These are phyloP conservation scores for Nematolebias whitei DNA, from an alignment of 2,113 vertebrate species.

Conservation along the genomic window DNA sequence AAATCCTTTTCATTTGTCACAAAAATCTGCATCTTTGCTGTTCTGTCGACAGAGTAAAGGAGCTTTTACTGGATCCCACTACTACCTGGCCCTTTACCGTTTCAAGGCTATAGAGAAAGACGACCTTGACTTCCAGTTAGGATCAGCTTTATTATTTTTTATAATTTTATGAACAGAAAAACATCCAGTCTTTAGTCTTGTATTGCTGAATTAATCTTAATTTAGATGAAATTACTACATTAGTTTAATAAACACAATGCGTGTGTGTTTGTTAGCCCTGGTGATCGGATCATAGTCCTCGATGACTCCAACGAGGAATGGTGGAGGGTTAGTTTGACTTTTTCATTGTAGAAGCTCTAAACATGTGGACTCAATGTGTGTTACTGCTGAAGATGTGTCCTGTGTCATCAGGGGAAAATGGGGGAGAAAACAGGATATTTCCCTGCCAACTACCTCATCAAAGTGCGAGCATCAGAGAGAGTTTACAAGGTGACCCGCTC, in stretches of 20 bases:
- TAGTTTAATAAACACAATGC: background rate
- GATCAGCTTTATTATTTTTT: background rate
- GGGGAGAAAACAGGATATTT: constrained; percentile 93
- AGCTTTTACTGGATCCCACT: constrained; percentile 89
- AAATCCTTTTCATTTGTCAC: background rate
- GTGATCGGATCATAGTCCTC: constrained; percentile 93
- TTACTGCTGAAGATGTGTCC: background rate
- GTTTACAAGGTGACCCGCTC: constrained; percentile 90
- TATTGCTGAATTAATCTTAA: background rate
- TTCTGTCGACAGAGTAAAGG: constrained; percentile 59
- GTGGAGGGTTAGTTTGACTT: constrained; percentile 89
- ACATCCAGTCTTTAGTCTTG: background rate
- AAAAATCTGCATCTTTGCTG: constrained; percentile 3
- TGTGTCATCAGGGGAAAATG: constrained; percentile 87
- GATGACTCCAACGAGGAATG: constrained; percentile 99
- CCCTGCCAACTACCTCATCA: constrained; percentile 94
- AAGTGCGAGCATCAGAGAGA: constrained; percentile 89
- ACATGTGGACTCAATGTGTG: background rate
- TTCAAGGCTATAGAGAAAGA: constrained; percentile 98
- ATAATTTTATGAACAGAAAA: background rate
- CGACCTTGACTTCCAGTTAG: constrained; percentile 96
- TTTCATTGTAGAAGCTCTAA: background rate
- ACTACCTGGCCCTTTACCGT: constrained; percentile 95
- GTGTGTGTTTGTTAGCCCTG: constrained; percentile 80
- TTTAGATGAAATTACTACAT: too few species aligned